A percentile compares a stretch with the other conserved stretches of the same genome.
Conservation (phyloP, 2,113 vertebrate species). For the Cyprinodon tularosa region DNA sequence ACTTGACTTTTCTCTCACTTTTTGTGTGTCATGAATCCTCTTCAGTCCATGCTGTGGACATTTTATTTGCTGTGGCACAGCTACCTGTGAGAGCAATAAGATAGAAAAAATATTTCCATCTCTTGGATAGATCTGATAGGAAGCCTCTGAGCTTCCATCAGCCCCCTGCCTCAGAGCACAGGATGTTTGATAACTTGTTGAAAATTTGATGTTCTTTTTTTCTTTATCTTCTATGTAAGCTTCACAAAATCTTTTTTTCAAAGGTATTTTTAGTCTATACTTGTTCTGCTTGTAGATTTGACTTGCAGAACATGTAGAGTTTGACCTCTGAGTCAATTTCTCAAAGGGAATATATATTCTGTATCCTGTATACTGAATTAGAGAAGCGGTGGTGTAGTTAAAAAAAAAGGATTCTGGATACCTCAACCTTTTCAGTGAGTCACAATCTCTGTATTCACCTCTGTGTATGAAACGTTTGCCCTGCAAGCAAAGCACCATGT, state of each 20-base stretch:
- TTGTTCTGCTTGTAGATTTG: conserved; percentile 4
- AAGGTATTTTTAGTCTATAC: background rate
- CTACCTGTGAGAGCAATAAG: conserved; percentile 30
- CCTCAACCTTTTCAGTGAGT: too few species aligned
- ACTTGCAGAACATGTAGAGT: background rate
- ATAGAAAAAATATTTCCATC: conserved; percentile 41
- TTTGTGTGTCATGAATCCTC: conserved; percentile 15
- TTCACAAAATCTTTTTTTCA: conserved; percentile 9
- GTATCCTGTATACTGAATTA: background rate
- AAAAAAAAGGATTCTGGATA: background rate
- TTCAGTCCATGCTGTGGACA: conserved; percentile 15
- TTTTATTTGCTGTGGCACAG: conserved; percentile 35
- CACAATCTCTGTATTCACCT: background rate
- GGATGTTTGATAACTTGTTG: conserved; percentile 21
- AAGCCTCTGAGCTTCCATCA: conserved; percentile 27
- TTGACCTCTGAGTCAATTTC: conserved; percentile 12
- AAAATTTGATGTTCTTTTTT: conserved; percentile 39
- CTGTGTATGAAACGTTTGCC: background rate
- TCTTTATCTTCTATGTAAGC: conserved; percentile 17
- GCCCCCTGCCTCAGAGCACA: conserved; percentile 20
- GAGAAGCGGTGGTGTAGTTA: background rate
- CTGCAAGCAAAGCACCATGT: background rate
- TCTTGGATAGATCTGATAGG: conserved; percentile 35
- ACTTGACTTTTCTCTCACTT: conserved; percentile 44
- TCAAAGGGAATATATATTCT: background rate